Percentiles rank a stretch among this genome's conserved stretches.
These are phyloP conservation scores for Phytoseiulus persimilis DNA, from an alignment of 2,888 invertebrate species.

Conservation along the genomic window DNA sequence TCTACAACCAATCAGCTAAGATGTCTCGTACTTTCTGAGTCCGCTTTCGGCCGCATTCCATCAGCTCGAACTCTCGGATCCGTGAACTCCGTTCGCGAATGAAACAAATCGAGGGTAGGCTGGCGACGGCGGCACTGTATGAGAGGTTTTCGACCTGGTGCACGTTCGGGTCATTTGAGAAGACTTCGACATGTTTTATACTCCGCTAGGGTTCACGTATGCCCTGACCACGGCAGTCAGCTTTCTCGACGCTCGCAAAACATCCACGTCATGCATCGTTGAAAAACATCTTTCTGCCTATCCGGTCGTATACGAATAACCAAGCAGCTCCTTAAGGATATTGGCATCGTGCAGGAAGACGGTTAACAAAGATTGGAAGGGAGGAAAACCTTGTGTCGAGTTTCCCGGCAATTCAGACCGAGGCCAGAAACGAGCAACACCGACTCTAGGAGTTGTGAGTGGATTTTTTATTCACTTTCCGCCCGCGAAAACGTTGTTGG, in stretches of 20 bases:
- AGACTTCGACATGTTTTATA: not conserved
- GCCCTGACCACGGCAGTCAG: not conserved
- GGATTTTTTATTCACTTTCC: not conserved
- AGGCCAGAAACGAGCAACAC: too few relatives aligned
- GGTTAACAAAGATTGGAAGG: not conserved
- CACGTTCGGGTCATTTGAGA: not conserved
- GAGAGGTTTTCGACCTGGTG: not conserved
- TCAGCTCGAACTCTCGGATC: not conserved
- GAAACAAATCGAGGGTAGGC: not conserved
- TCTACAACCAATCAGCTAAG: not conserved
- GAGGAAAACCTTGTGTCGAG: not conserved
- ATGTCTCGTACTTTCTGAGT: not conserved
- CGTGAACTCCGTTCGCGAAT: not conserved
- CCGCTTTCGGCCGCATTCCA: not conserved
- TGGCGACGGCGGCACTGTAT: not conserved
- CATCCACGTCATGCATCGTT: not conserved
- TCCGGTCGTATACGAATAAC: not conserved
- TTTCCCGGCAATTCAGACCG: too few relatives aligned
- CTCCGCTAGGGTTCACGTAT: too few relatives aligned
- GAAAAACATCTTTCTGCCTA: not conserved
- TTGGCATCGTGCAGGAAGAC: not conserved
- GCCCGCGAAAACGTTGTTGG: not conserved
- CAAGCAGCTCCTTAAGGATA: not conserved
- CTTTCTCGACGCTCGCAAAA: not conserved
- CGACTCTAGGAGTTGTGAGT: not conserved